phyloP scores from a whole-genome alignment of 1,140 invertebrate genomes.

The Drosophila orena region DNA sequence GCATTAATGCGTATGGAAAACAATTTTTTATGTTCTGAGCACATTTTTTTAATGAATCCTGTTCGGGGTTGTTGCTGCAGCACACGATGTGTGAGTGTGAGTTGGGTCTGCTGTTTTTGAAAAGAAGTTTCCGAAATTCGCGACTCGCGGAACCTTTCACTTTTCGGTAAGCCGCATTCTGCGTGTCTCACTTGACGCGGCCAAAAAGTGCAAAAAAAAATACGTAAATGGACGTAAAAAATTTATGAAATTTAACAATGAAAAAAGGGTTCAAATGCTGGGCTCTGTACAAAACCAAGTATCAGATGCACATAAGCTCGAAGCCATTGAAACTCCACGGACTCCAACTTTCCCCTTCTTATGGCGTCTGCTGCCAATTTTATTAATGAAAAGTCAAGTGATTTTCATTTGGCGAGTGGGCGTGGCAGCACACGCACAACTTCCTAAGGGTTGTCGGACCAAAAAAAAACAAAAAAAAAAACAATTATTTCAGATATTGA shows the following conservation, averaged over 20 bases:
- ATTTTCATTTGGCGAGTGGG: conserved; percentile 64
- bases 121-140: conserved; percentile 63
- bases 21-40: conserved; percentile 46
- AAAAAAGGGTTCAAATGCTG: conserved; percentile 27
- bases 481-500: conserved; percentile 34
- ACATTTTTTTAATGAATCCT: conserved; percentile 46
- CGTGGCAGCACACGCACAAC: conserved; percentile 66
- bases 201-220: conserved; percentile 12
- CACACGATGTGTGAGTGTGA: conserved; percentile 6
- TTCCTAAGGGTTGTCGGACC: conserved; percentile 56
- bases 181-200: conserved; percentile 71
- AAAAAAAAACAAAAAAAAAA: conserved; percentile 27
- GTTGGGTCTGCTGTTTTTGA: conserved; percentile 48
- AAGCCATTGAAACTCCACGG: conserved; percentile 38
- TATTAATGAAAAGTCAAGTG: conserved; percentile 83
- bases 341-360: conserved; percentile 22
- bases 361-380: conserved; percentile 64
- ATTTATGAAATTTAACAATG: conserved; percentile 60
- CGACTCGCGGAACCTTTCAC: conserved; percentile 62
- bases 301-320: conserved; percentile 33
- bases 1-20: conserved; percentile 83
- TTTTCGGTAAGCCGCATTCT: conserved; percentile 73
- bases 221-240: conserved; percentile 6
- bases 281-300: conserved; percentile 12
- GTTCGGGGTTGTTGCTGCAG: conserved; percentile 55